Conservation (phyloP, 2,888 invertebrate species). For the Trachelus iudaicus region DNA sequence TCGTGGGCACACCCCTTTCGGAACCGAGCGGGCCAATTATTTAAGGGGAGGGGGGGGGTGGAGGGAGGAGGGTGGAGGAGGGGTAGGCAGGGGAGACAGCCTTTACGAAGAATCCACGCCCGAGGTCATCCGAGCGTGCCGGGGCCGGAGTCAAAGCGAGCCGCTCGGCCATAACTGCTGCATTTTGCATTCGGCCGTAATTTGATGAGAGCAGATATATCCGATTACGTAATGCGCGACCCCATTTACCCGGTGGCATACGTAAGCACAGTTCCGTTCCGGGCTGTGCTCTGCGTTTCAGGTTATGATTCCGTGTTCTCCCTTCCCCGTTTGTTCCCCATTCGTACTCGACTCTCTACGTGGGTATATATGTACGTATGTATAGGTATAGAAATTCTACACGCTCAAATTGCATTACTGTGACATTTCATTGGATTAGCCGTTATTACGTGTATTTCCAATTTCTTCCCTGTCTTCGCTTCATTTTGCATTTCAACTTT, state of each 20-base stretch:
- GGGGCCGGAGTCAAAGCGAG: neutral
- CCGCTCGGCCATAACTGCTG: conserved; percentile 5
- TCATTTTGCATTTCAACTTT: neutral
- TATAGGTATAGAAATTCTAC: neutral
- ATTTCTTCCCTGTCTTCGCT: no score
- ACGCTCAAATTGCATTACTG: no score
- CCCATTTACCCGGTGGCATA: conserved; percentile 1
- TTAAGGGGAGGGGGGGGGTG: no score
- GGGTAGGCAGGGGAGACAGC: no score
- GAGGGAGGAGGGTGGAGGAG: no score
- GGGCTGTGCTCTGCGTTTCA: no score
- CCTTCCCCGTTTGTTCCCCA: neutral
- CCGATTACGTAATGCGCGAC: conserved; percentile 5
- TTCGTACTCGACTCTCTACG: neutral
- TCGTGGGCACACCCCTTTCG: neutral
- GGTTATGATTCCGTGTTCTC: no score
- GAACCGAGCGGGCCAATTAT: neutral
- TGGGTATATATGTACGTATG: neutral
- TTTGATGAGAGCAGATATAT: conserved; percentile 9
- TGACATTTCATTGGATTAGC: no score
- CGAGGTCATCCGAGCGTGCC: no score
- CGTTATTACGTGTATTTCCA: no score
- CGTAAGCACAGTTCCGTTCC: neutral
- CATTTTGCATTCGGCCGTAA: conserved; percentile 16
- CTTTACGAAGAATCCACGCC: no score